These are phyloP conservation scores for Gnathonemus longibarbis DNA, from an alignment of 2,113 vertebrate species.

Conservation along the genomic window DNA sequence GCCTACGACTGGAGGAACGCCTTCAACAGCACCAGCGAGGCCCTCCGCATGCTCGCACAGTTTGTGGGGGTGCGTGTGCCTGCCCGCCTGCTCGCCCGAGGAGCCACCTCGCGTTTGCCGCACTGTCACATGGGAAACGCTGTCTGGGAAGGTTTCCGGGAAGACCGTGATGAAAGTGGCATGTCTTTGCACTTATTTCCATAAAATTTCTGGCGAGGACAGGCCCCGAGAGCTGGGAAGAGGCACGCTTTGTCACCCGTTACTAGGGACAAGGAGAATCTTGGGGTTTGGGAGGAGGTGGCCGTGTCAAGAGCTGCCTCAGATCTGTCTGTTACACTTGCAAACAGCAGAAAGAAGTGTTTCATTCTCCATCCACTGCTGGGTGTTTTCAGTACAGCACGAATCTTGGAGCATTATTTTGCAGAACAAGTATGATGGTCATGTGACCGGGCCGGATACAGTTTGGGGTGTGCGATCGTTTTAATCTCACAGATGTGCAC, in stretches of 20 bases:
- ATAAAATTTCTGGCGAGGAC: neutral
- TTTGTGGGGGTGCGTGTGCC: constrained; percentile 73
- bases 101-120: neutral
- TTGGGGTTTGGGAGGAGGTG: neutral
- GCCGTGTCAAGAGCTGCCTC: neutral
- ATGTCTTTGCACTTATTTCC: neutral
- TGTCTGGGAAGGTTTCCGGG: neutral
- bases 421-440: neutral
- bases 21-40: constrained; percentile 70
- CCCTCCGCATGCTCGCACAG: constrained; percentile 66
- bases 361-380: neutral
- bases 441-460: neutral
- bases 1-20: constrained; percentile 64
- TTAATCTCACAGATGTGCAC: neutral
- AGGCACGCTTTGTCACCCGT: neutral
- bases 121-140: neutral
- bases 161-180: neutral
- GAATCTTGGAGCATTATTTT: neutral
- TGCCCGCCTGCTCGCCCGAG: neutral
- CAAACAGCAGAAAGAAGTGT: neutral
- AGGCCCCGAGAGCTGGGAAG: neutral
- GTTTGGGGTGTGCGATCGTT: neutral
- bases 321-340: neutral
- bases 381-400: neutral
- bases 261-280: neutral